Evolutionary conservation across 2,113 vertebrate genomes (phyloP), one percentile per base, ranked within the genome.

Genomic region (Lophochroa leadbeateri): DNA sequence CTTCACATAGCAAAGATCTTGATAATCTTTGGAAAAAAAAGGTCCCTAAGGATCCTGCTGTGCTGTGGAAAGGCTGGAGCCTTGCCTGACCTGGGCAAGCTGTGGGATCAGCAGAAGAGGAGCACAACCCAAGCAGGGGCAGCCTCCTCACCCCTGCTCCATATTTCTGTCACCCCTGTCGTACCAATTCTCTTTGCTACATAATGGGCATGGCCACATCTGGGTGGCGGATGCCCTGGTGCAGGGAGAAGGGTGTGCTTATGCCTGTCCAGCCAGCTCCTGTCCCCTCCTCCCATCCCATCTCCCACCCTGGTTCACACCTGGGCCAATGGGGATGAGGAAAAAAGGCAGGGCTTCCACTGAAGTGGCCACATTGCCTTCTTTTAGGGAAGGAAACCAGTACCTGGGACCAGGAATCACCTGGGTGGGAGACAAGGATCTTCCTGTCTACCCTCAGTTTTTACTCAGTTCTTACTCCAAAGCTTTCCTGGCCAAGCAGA

Each of bases 121-220:
- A 83, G 17, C 1, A 1, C 28, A 52, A 23, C 13, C 35, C 9
- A 29, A 3, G 8, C 20, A 63, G 11, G 33, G 14, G 55, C 18
- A 46, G 16, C 3, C 2, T 43, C n/a, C 27, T 81, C 3, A 1
- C 25, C 33, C n/a, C 43, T 78, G 17, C 9, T 64, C 35, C 5
- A 0, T 52, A 20, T 19, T 1, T 1, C 21, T 88, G 13, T 33
- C 0, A 0, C 14, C 50, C 10, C 33, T 33, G 7, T 76, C 63
- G 60, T 60, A 77, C 7, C 33, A 37, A 4, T 13, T 43, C 50
- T 13, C 28, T 78, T 33, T 83, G 64, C 50, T 50, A 9, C 50
- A 67, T 18, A 11, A 64, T 50, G 23, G 49, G 19, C 20, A 29
- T 29, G 29, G 15, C 13, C 18, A n/a, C 63, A 67, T 29, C 55